Evolutionary conservation across 2,797 vertebrate species (phyloP).

Genomic region (Microctenopoma stevenorrisi): DNA sequence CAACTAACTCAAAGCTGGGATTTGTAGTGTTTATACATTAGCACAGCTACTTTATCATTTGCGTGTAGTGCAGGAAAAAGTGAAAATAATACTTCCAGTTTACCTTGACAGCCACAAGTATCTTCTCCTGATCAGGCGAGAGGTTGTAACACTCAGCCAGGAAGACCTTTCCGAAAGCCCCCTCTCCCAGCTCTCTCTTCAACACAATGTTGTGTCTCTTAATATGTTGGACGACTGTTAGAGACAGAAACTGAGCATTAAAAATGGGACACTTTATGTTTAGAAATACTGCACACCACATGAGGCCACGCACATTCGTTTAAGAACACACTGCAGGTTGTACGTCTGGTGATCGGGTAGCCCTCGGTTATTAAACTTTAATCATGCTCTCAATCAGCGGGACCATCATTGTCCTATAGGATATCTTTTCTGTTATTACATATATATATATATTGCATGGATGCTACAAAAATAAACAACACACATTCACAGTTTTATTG

Average conservation of each 20-base stretch:
- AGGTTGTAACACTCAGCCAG: conserved; percentile 97
- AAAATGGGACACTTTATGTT: not conserved
- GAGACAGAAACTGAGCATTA: conserved; percentile 13
- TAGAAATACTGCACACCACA: not conserved
- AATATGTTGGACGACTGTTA: conserved; percentile 96
- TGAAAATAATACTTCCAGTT: not conserved
- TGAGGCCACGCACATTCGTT: not conserved
- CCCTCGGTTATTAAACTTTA: not conserved
- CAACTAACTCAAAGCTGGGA: too few relatives aligned
- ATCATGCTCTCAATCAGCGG: not conserved
- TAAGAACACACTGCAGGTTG: not conserved
- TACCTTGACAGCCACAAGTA: conserved; percentile 98
- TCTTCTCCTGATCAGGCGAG: conserved; percentile 93
- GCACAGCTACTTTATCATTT: not conserved
- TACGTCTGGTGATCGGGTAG: not conserved
- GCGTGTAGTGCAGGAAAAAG: not conserved
- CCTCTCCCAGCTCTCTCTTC: conserved; percentile 97
- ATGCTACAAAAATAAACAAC: conserved; percentile 1
- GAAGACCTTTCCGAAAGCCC: conserved; percentile 98
- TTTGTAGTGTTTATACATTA: too few relatives aligned
- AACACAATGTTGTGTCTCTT: conserved; percentile 98
- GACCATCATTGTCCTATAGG: not conserved
- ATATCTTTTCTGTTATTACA: not conserved
- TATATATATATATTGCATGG: not conserved
- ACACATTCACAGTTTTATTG: not conserved